A percentile compares a stretch with the other conserved stretches of the same genome.
Evolutionary conservation across 2,113 vertebrate species (phyloP).

Genomic region (Amazona guildingii): DNA sequence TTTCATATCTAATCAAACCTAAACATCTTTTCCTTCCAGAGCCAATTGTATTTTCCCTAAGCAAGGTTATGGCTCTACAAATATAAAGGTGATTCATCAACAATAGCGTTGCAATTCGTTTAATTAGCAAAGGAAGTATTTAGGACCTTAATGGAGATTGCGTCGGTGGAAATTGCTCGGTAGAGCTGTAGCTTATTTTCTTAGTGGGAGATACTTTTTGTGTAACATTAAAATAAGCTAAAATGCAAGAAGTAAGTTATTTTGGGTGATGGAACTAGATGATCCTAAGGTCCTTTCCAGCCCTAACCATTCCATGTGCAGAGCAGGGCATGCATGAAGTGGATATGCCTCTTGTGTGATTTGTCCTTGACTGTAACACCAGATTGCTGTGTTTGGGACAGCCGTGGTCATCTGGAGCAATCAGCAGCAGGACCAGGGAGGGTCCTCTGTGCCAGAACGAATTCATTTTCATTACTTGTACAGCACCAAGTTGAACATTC

Average conservation of each 20-base stretch:
- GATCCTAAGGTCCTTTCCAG: background rate
- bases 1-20: slow-evolving; percentile 85
- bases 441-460: background rate
- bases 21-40: slow-evolving; percentile 88
- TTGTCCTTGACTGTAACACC: background rate
- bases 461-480: background rate
- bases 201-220: slow-evolving; percentile 75
- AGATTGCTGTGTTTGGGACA: background rate
- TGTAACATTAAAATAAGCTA: slow-evolving; percentile 78
- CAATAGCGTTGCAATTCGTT: slow-evolving; percentile 91
- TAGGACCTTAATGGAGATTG: slow-evolving; percentile 95
- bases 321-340: background rate
- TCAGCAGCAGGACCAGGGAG: background rate
- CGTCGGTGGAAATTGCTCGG: slow-evolving; percentile 87
- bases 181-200: slow-evolving; percentile 80
- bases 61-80: slow-evolving; percentile 77
- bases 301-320: background rate
- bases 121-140: slow-evolving; percentile 96
- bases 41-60: slow-evolving; percentile 83
- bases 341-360: rapidly evolving
- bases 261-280: slow-evolving; percentile 34
- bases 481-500: background rate
- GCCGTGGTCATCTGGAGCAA: background rate
- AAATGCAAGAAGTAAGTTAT: slow-evolving; percentile 76
- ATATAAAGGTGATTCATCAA: slow-evolving; percentile 83